A percentile compares a stretch with the other conserved stretches of the same genome.
These are phyloP conservation scores for Rhaphigaster nebulosa DNA, from an alignment of 2,888 invertebrate species.

Conservation along the genomic window DNA sequence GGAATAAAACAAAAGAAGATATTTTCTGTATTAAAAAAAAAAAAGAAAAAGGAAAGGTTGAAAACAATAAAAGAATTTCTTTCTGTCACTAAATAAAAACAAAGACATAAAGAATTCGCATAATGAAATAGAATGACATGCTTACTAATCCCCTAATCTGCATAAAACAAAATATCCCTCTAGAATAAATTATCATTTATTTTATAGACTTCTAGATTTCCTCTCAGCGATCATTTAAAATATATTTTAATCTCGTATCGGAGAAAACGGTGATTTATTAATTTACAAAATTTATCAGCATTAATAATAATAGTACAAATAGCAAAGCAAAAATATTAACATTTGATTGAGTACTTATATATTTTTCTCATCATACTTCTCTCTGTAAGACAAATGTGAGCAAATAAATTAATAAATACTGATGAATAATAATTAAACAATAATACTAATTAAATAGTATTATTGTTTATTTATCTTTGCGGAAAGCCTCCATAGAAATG, in stretches of 20 bases:
- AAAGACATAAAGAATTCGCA: constrained; percentile 14
- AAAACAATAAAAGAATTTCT: neutral
- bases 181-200: constrained; percentile 1
- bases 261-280: neutral
- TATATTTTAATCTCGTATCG: neutral
- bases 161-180: constrained; percentile 18
- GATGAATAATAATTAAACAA: neutral
- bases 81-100: neutral
- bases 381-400: no score
- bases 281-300: neutral
- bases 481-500: no score
- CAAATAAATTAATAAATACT: neutral
- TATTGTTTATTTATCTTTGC: neutral
- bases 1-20: neutral
- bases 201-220: neutral
- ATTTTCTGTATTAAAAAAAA: neutral
- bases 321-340: neutral
- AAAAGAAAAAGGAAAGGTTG: no score
- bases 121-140: constrained; percentile 16
- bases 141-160: constrained; percentile 30
- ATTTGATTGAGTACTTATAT: no score
- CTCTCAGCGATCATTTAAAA: neutral
- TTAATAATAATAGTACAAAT: neutral
- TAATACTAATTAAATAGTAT: neutral
- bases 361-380: no score